Conservation (phyloP, 2,797 vertebrate species). For the Tarsius wallacei region DNA sequence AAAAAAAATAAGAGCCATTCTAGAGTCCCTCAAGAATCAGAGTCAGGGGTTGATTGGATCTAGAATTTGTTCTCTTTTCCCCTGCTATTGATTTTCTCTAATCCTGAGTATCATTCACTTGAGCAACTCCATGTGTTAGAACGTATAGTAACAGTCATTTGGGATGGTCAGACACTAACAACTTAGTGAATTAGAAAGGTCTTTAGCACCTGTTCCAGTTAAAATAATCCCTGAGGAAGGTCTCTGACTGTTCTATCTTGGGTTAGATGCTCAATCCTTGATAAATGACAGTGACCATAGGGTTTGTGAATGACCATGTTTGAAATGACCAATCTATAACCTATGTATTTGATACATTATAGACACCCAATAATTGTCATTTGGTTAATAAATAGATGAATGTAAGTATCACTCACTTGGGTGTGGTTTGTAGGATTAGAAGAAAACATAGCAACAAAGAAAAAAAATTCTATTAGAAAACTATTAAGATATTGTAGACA, state of each 20-base stretch:
- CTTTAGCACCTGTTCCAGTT: not conserved
- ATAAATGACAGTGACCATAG: not conserved
- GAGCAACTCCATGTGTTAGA: not conserved
- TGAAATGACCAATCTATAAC: not conserved
- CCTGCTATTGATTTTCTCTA: not conserved
- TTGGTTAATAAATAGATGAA: not conserved
- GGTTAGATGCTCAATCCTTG: not conserved
- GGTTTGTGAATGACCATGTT: not conserved
- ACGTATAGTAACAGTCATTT: not conserved
- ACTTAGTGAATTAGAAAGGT: not conserved
- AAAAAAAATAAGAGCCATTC: not conserved
- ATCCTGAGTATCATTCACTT: not conserved
- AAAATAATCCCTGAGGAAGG: not conserved
- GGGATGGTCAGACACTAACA: not conserved
- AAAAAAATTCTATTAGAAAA: constrained; percentile 18
- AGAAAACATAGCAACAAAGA: not conserved
- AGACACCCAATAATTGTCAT: not conserved
- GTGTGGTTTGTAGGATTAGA: not conserved
- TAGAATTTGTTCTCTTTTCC: not conserved
- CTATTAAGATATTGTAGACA: not conserved
- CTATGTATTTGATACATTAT: not conserved
- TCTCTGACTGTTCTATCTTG: no score
- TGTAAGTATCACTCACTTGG: not conserved
- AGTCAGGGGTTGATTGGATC: not conserved
- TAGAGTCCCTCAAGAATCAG: not conserved